phyloP scores from a whole-genome alignment of 2,113 vertebrate genomes.

The Pardalotus punctatus region DNA sequence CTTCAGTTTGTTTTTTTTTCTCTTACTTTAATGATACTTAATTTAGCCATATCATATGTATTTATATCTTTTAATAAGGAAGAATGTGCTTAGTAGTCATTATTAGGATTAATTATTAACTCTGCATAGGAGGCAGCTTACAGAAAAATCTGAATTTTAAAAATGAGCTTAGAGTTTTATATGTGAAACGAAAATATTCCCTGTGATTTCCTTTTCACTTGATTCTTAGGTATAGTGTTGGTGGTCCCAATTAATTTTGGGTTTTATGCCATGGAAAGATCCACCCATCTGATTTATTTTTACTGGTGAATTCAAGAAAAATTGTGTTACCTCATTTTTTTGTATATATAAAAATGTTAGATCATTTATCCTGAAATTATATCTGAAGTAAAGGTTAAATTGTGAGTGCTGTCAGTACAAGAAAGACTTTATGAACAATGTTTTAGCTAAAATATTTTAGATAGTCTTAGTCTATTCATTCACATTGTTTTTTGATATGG shows the following conservation, averaged over 20 bases:
- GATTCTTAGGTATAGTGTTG: not conserved
- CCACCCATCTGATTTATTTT: not conserved
- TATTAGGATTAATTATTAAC: not conserved
- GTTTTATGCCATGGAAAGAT: not conserved
- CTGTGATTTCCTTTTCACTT: not conserved
- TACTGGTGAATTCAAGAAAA: not conserved
- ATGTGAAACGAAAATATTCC: not conserved
- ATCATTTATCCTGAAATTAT: not conserved
- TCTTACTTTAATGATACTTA: fast-evolving
- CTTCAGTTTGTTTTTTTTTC: not conserved
- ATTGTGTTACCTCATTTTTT: not conserved
- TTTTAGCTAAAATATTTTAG: not conserved
- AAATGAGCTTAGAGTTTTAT: not conserved
- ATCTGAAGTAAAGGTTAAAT: not conserved
- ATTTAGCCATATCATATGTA: not conserved
- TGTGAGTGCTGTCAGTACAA: not conserved
- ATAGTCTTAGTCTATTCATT: not conserved
- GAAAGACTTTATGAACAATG: not conserved
- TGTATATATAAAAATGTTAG: not conserved
- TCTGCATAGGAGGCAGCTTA: not conserved
- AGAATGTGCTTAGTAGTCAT: not conserved
- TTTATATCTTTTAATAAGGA: not conserved
- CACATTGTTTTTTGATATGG: not conserved
- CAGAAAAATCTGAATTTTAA: not conserved
- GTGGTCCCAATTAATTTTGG: not conserved